phyloP scores from a whole-genome alignment of 2,888 invertebrate genomes.

The Chalcis sispes region DNA sequence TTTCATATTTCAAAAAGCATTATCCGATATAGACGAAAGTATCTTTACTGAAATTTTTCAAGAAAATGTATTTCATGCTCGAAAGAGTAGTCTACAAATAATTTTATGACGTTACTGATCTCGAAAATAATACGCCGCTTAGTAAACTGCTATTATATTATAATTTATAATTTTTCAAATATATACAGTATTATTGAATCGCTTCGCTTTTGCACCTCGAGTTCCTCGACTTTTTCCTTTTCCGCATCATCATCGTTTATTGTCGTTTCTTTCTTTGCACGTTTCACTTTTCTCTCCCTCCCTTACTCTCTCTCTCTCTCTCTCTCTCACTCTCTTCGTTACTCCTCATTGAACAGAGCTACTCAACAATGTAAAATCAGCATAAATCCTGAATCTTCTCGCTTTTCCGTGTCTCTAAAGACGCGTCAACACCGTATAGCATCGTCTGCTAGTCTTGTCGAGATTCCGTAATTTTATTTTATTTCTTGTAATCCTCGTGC shows the following conservation, averaged over 20 bases:
- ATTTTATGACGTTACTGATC: too few species aligned
- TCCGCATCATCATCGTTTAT: constrained; percentile 36
- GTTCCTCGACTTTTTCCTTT: neutral
- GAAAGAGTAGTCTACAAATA: too few species aligned
- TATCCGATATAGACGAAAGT: too few species aligned
- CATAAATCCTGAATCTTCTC: constrained; percentile 56
- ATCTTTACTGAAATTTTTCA: too few species aligned
- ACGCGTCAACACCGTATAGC: constrained; percentile 27
- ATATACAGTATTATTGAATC: too few species aligned
- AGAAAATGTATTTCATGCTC: too few species aligned
- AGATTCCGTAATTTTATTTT: constrained; percentile 31
- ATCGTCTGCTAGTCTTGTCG: neutral
- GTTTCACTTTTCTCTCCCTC: neutral
- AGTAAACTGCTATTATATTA: neutral
- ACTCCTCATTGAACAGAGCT: constrained; percentile 17
- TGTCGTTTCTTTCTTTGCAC: constrained; percentile 21
- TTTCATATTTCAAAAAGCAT: too few species aligned
- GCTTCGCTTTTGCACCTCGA: neutral
- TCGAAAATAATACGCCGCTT: neutral
- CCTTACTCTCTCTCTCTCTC: neutral
- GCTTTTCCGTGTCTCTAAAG: neutral
- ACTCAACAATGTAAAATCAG: constrained; percentile 59
- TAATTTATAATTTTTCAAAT: constrained; percentile 11
- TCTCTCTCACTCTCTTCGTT: neutral
- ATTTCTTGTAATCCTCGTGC: constrained; percentile 18